Conservation (phyloP, 2,113 vertebrate genomes). For the Ibidorhyncha struthersii region DNA sequence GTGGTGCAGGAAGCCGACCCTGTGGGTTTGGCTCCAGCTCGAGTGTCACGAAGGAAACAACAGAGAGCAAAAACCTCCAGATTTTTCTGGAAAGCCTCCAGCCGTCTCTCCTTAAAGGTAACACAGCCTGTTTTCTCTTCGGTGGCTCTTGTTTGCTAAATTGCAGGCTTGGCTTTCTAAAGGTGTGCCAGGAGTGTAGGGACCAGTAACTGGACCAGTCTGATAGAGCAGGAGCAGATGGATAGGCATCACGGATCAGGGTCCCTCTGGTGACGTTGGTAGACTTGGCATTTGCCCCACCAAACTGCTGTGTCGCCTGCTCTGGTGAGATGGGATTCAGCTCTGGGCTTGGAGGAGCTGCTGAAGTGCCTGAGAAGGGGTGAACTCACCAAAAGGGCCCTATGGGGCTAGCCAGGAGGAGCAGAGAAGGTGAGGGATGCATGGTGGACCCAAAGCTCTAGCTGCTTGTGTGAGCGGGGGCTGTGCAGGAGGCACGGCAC, state of each 20-base stretch:
- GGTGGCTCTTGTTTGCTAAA: not conserved
- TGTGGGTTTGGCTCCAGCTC: not conserved
- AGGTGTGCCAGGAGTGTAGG: not conserved
- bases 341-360: not conserved
- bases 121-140: not conserved
- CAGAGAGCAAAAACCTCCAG: not conserved
- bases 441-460: not conserved
- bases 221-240: not conserved
- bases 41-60: not conserved
- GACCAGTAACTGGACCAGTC: not conserved
- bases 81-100: not conserved
- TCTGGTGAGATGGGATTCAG: not conserved
- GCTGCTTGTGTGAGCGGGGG: too few relatives aligned
- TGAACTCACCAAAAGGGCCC: not conserved
- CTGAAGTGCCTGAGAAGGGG: not conserved
- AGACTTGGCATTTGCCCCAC: not conserved
- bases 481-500: too few relatives aligned
- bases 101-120: not conserved
- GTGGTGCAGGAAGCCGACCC: not conserved
- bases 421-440: not conserved
- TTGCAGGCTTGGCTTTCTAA: not conserved
- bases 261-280: not conserved
- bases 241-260: not conserved
- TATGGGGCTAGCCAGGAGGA: accelerated
- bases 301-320: not conserved